Evolutionary conservation across 2,113 vertebrate genomes (phyloP).

Genomic region (Meles meles): DNA sequence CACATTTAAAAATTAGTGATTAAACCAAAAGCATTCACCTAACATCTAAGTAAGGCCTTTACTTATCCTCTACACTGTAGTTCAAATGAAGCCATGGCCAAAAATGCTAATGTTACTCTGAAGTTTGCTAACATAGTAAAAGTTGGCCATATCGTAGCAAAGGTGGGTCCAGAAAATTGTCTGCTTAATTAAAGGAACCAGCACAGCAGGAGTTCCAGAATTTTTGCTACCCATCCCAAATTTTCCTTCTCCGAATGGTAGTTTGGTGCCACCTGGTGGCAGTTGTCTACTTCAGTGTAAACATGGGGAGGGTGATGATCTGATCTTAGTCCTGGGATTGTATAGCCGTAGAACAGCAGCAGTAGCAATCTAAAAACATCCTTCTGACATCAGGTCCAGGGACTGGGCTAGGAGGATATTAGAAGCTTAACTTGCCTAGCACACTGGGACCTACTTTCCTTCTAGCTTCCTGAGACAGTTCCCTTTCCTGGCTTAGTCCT

Average conservation of each 20-base stretch:
- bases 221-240: background rate
- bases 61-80: background rate
- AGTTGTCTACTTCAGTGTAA: background rate
- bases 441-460: background rate
- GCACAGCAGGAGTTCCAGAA: background rate
- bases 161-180: background rate
- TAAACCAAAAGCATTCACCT: conserved; percentile 25
- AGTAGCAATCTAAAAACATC: background rate
- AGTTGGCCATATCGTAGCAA: background rate
- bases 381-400: background rate
- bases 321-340: background rate
- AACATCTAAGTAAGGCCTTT: background rate
- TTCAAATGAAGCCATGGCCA: background rate
- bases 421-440: background rate
- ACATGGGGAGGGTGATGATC: background rate
- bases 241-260: background rate
- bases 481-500: background rate
- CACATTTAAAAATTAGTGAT: conserved; percentile 23
- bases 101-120: background rate
- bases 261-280: conserved; percentile 41
- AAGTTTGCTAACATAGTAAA: background rate
- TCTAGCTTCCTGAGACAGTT: background rate
- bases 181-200: background rate
- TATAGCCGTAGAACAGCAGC: background rate
- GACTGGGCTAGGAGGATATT: background rate